Evolutionary conservation across 1,140 invertebrate genomes (phyloP).

Genomic region (Nymphalis io): DNA sequence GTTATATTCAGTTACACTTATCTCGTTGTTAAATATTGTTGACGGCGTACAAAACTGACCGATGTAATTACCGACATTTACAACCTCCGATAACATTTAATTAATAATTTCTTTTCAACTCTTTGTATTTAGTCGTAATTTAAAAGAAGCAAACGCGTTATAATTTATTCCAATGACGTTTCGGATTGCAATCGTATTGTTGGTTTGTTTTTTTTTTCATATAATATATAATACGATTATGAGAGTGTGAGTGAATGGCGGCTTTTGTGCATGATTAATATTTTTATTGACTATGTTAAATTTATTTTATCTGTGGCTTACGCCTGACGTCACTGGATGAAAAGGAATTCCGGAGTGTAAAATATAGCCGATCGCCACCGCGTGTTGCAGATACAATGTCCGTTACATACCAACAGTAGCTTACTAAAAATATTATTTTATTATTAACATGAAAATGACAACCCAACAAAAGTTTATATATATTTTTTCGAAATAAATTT

Average conservation of each 20-base stretch:
- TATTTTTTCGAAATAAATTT: too few relatives aligned
- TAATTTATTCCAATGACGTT: slow-evolving; percentile 22
- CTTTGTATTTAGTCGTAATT: slow-evolving; percentile 18
- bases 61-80: slow-evolving; percentile 45
- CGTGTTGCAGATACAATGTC: slow-evolving; percentile 26
- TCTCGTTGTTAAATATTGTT: slow-evolving; percentile 30
- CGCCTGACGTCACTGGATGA: slow-evolving; percentile 41
- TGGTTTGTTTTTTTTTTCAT: not conserved
- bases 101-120: slow-evolving; percentile 31
- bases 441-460: not conserved
- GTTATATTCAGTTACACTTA: slow-evolving; percentile 20
- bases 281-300: slow-evolving; percentile 31
- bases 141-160: slow-evolving; percentile 16
- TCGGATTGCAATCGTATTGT: not conserved
- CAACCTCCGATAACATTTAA: slow-evolving; percentile 40
- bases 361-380: slow-evolving; percentile 37
- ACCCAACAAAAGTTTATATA: too few relatives aligned
- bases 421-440: not conserved
- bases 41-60: slow-evolving; percentile 38
- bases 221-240: not conserved
- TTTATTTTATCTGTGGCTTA: slow-evolving; percentile 43
- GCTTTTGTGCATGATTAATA: slow-evolving; percentile 20
- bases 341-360: slow-evolving; percentile 44
- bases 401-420: not conserved
- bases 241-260: not conserved